Evolutionary conservation across 1,140 invertebrate genomes (phyloP).

Genomic region (Neoseiulus cucumeris): DNA sequence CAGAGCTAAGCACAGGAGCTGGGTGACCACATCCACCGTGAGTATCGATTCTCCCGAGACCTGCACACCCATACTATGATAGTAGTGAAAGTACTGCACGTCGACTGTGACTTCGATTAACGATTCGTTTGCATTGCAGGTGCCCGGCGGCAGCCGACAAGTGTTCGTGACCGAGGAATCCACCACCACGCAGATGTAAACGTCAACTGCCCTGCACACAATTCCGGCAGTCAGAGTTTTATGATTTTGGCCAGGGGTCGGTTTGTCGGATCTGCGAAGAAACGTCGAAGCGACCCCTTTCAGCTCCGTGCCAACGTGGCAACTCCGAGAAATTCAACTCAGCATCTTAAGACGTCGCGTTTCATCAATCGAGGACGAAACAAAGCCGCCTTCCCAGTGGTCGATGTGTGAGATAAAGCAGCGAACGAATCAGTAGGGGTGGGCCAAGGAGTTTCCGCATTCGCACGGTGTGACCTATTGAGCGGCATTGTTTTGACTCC

Average conservation of each 20-base stretch:
- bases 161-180: constrained; percentile 21
- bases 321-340: background rate
- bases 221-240: background rate
- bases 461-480: background rate
- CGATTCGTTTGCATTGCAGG: constrained; percentile 8
- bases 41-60: background rate
- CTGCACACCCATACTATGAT: background rate
- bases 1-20: constrained; percentile 61
- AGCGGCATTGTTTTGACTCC: background rate
- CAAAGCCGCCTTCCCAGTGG: background rate
- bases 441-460: background rate
- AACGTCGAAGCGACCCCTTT: background rate
- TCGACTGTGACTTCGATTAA: too few relatives aligned
- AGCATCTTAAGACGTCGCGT: background rate
- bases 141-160: constrained; percentile 20
- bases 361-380: background rate
- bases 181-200: constrained; percentile 13
- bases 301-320: background rate
- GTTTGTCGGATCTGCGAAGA: background rate
- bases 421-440: background rate
- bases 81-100: too few relatives aligned
- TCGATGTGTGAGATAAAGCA: constrained; percentile 9
- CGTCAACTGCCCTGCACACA: background rate
- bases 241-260: background rate
- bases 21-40: constrained; percentile 21